phyloP scores from a whole-genome alignment of 2,113 vertebrate species.

The Heliornis fulica region DNA sequence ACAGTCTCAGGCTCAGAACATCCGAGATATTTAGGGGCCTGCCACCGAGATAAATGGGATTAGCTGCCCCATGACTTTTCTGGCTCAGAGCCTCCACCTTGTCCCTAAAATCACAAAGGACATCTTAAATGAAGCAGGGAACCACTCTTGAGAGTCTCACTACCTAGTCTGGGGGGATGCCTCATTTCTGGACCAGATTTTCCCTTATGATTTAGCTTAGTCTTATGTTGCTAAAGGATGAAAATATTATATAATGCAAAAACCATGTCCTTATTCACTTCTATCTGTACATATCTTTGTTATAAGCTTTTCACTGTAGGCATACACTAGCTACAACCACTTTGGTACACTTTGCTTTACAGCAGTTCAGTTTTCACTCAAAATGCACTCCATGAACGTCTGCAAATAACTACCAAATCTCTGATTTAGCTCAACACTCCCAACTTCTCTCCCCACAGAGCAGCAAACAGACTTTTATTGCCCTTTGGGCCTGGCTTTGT shows the following conservation, averaged over 20 bases:
- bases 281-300: neutral
- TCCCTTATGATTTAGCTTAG: neutral
- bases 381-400: neutral
- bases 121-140: constrained; percentile 17
- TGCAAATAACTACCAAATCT: neutral
- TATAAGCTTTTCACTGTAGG: neutral
- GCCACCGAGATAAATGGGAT: constrained; percentile 55
- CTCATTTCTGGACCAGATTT: neutral
- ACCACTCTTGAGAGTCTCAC: neutral
- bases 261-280: neutral
- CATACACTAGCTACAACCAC: neutral
- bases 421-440: neutral
- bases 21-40: constrained; percentile 46
- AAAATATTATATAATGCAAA: neutral
- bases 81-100: neutral
- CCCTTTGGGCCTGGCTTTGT: neutral
- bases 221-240: neutral
- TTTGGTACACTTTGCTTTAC: neutral
- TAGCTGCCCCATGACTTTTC: constrained; percentile 10
- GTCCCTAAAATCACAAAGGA: constrained; percentile 46
- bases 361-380: neutral
- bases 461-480: neutral
- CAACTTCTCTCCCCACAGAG: neutral
- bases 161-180: neutral
- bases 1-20: neutral